These are phyloP conservation scores for Triplophysa yarkandensis DNA, from an alignment of 2,797 vertebrate species.

Conservation along the genomic window DNA sequence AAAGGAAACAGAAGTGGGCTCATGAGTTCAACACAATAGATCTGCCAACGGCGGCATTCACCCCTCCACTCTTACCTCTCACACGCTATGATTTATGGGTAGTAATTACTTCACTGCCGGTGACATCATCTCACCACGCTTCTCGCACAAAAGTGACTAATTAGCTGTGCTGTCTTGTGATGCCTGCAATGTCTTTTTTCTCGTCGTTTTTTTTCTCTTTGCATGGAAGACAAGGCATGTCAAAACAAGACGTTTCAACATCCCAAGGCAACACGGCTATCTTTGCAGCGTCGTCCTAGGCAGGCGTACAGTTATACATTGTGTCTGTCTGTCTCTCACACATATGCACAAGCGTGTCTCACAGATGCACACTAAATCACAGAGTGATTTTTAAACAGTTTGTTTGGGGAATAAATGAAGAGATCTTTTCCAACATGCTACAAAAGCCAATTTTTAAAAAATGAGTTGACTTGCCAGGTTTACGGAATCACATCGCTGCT, in stretches of 20 bases:
- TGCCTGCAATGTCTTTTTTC: slow-evolving; percentile 49
- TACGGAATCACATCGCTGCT: too few relatives aligned
- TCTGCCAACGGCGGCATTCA: slow-evolving; percentile 40
- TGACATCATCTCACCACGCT: slow-evolving; percentile 58
- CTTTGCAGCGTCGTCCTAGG: slow-evolving; percentile 32
- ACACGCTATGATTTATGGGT: slow-evolving; percentile 61
- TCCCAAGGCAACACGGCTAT: slow-evolving; percentile 45
- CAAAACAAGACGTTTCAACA: slow-evolving; percentile 55
- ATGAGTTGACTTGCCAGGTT: too few relatives aligned
- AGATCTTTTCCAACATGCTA: too few relatives aligned
- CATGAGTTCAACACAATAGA: slow-evolving; percentile 43
- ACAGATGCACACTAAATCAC: slow-evolving; percentile 1
- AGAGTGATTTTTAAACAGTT: slow-evolving; percentile 12
- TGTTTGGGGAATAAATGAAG: neutral
- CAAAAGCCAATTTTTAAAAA: too few relatives aligned
- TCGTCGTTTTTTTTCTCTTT: slow-evolving; percentile 20
- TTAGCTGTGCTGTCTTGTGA: slow-evolving; percentile 78
- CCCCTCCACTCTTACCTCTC: slow-evolving; percentile 44
- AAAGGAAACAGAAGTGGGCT: slow-evolving; percentile 31
- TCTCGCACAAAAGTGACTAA: slow-evolving; percentile 68
- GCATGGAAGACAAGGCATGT: slow-evolving; percentile 37
- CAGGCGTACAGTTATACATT: slow-evolving; percentile 15
- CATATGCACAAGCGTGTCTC: slow-evolving; percentile 5
- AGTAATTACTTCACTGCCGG: slow-evolving; percentile 59
- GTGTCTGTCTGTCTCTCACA: slow-evolving; percentile 15